phyloP scores from a whole-genome alignment of 2,888 invertebrate species.

The Hedychridium roseum region DNA sequence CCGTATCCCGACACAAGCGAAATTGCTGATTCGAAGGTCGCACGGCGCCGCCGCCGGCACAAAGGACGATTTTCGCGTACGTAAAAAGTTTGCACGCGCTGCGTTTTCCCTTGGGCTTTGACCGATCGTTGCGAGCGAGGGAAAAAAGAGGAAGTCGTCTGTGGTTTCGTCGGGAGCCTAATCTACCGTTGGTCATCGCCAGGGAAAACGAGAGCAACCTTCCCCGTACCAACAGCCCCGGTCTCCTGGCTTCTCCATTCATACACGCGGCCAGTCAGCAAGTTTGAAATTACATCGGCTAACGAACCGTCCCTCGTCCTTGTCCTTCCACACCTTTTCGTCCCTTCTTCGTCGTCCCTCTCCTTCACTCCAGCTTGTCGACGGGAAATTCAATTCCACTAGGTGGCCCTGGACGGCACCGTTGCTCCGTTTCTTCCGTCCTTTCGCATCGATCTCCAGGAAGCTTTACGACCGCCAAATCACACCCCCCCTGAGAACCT shows the following conservation, averaged over 20 bases:
- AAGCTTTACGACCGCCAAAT: no score
- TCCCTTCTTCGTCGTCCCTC: slow-evolving; percentile 1
- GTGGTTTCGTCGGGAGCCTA: slow-evolving; percentile 7
- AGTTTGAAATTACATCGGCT: slow-evolving; percentile 48
- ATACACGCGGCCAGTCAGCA: slow-evolving; percentile 44
- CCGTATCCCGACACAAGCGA: no score
- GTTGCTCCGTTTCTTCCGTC: background rate
- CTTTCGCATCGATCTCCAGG: slow-evolving; percentile 7
- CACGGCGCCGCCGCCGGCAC: no score
- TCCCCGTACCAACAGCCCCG: background rate
- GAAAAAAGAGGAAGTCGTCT: no score
- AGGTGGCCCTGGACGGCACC: no score
- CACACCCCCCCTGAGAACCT: no score
- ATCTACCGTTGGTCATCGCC: slow-evolving; percentile 18
- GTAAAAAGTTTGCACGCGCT: no score
- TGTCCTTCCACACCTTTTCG: background rate
- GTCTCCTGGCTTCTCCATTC: slow-evolving; percentile 31
- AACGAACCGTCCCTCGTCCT: slow-evolving; percentile 35
- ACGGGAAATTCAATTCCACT: slow-evolving; percentile 8
- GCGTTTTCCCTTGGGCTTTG: background rate
- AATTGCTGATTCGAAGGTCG: no score
- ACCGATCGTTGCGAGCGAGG: background rate
- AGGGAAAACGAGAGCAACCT: slow-evolving; percentile 12
- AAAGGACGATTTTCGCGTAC: no score
- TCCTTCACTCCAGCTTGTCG: background rate